Evolutionary conservation across 2,888 invertebrate genomes (phyloP), one percentile per base, ranked within the genome.

Genomic region (Emmelina monodactyla): DNA sequence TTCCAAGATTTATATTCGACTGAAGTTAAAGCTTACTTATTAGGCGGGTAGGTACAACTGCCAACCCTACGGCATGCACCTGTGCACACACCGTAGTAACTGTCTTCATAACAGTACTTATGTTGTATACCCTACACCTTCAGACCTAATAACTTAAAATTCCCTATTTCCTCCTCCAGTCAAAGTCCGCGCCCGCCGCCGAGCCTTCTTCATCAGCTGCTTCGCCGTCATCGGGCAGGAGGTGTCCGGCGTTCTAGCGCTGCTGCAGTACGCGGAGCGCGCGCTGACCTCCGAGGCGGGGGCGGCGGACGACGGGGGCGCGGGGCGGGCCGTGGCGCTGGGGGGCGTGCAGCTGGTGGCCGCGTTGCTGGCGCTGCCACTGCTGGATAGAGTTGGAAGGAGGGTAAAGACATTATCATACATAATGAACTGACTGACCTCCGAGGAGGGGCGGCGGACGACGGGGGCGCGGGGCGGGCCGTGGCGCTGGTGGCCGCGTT

Each of bases 241-340:
- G 48, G 48, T 54, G 43, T 68, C 68, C 49, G 72, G 72, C 16
- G 53, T 70, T 38, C 55, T 68, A 22, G 58, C 72, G 14, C 53
- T 72, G 33, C 49, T 70, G 45, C 71, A 71, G 55, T 72, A 66
- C 47, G 72, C 72, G 2, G 70, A 72, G 50, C 61, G 64, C 12
- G 61, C 66, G 37, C 67, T 72, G 49, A n/a, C n/a, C n/a, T n/a
- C n/a, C n/a, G n/a, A n/a, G n/a, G 49, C 58, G 33, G 43, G 70
- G 31, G 63, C 65, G 12, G 40, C 51, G 4, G 53, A 51, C 30
- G 19, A 22, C 13, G 16, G 36, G 38, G 1, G 35, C 15, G 12
- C 64, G 12, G 44, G 58, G 0, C 51, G 50, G 29, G 70, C 68
- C 0, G 50, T 65, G 14, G n/a, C 57, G 35, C 50, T 68, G 2